These are phyloP conservation scores for Ophioderma brevispina DNA, from an alignment of 35 echinoderm and acorn worm species.

Conservation along the genomic window DNA sequence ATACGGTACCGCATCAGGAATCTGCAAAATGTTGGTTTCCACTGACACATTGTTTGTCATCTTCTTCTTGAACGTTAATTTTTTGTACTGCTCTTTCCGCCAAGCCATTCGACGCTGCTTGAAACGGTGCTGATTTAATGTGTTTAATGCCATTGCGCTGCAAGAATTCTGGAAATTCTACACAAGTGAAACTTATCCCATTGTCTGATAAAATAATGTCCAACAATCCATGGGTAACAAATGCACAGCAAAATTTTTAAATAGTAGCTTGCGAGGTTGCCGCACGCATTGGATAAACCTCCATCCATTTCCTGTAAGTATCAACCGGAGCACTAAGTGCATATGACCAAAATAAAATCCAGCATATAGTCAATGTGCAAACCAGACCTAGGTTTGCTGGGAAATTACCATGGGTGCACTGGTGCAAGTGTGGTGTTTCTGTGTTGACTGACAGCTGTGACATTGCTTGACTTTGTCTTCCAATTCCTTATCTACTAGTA, in stretches of 20 bases:
- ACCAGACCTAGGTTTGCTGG: neutral
- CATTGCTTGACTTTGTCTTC: conserved; percentile 9
- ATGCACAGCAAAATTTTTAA: conserved; percentile 28
- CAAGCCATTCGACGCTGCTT: too few relatives aligned
- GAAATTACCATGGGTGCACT: neutral
- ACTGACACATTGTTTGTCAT: neutral
- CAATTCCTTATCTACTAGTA: conserved; percentile 36
- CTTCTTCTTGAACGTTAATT: neutral
- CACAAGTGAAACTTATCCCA: too few relatives aligned
- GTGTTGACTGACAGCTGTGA: neutral
- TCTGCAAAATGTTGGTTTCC: neutral
- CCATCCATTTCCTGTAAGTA: neutral
- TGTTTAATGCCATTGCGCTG: conserved; percentile 60
- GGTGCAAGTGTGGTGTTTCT: neutral
- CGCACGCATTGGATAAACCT: neutral
- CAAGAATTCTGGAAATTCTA: conserved; percentile 57
- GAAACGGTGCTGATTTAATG: conserved; percentile 33
- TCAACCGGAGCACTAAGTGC: neutral
- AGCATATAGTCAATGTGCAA: neutral
- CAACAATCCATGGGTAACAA: conserved; percentile 70
- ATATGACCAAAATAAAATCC: neutral
- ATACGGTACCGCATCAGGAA: conserved; percentile 27
- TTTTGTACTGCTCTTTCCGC: neutral
- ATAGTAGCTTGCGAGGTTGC: conserved; percentile 36
- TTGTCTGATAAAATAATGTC: conserved; percentile 68